These are phyloP conservation scores for Caenorhabditis auriculariae DNA, from an alignment of 2,888 invertebrate species.

Conservation along the genomic window DNA sequence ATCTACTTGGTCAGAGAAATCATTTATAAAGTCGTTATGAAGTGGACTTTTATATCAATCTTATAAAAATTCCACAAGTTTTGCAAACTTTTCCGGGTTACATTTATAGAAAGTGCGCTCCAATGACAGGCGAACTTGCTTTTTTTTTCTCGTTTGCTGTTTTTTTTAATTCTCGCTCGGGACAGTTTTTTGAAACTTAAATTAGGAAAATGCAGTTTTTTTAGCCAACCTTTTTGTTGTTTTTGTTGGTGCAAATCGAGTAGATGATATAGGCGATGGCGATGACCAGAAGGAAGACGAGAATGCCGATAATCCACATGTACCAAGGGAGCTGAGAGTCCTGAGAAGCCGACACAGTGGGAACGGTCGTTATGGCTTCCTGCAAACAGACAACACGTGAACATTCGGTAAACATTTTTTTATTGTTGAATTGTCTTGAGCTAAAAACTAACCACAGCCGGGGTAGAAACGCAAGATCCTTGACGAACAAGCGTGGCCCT, in stretches of 20 bases:
- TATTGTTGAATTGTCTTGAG: neutral
- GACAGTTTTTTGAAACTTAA: constrained; percentile 39
- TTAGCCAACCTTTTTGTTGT: constrained; percentile 63
- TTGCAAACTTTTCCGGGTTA: too few relatives aligned
- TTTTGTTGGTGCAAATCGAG: constrained; percentile 28
- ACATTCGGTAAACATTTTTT: too few relatives aligned
- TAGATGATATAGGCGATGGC: constrained; percentile 73
- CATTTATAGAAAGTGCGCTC: too few relatives aligned
- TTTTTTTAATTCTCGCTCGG: constrained; percentile 12
- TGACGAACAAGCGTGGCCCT: constrained; percentile 27
- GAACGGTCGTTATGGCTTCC: constrained; percentile 32
- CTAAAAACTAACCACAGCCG: neutral
- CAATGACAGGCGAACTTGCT: too few relatives aligned
- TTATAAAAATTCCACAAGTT: too few relatives aligned
- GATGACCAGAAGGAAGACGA: constrained; percentile 79
- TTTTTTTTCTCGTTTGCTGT: too few relatives aligned
- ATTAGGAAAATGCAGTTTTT: constrained; percentile 23
- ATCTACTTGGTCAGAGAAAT: too few relatives aligned
- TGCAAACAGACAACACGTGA: constrained; percentile 8
- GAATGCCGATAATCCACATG: constrained; percentile 80
- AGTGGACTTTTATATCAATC: too few relatives aligned
- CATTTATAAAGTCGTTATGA: too few relatives aligned
- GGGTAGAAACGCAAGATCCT: constrained; percentile 29
- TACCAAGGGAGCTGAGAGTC: constrained; percentile 74
- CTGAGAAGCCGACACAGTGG: constrained; percentile 30